Percentiles rank a stretch among this genome's conserved stretches.
Conservation (phyloP, 2,113 vertebrate genomes). For the Thinocorus orbignyianus region DNA sequence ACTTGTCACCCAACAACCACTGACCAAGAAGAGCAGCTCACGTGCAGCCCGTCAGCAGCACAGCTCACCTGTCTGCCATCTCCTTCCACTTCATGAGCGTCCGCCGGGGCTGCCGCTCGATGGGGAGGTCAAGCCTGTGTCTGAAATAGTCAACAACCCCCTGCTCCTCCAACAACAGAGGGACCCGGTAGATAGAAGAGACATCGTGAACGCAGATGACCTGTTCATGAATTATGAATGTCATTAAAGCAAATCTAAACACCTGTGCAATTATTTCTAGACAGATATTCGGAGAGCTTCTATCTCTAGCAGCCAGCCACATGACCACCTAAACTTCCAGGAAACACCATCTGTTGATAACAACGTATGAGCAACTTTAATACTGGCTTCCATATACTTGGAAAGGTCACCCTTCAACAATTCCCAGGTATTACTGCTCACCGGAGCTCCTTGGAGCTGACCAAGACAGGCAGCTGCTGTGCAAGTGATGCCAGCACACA, state of each 20-base stretch:
- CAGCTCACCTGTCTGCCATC: conserved; percentile 91
- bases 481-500: fast-evolving
- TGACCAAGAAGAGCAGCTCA: not conserved
- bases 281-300: not conserved
- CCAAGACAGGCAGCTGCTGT: not conserved
- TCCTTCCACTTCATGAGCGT: conserved; percentile 97
- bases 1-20: not conserved
- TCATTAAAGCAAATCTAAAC: not conserved
- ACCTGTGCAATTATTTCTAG: not conserved
- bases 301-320: not conserved
- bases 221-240: conserved; percentile 48
- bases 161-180: conserved; percentile 90
- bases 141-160: conserved; percentile 93
- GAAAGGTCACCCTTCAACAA: not conserved
- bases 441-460: not conserved
- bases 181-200: conserved; percentile 93
- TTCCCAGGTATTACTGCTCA: not conserved
- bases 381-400: not conserved
- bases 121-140: conserved; percentile 87
- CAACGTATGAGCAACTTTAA: not conserved
- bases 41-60: not conserved
- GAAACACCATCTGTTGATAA: not conserved
- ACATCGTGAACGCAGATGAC: conserved; percentile 97
- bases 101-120: conserved; percentile 84
- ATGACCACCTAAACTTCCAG: not conserved